phyloP scores from a whole-genome alignment of 2,797 vertebrate genomes.

The Myotis daubentonii region DNA sequence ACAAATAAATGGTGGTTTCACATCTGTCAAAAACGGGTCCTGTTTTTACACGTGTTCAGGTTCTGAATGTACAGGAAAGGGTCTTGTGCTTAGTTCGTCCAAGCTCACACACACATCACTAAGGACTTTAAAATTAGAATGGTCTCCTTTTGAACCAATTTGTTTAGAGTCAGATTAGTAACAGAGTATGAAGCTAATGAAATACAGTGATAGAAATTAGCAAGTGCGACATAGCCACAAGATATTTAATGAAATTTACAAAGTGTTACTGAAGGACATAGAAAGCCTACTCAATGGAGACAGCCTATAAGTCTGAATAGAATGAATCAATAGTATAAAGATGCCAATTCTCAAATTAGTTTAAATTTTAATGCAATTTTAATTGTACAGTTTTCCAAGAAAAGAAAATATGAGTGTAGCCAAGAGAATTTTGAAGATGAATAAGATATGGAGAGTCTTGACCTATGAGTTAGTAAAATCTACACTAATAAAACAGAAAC shows the following conservation, averaged over 20 bases:
- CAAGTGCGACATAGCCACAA: not conserved
- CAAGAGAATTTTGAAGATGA: not conserved
- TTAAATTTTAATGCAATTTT: not conserved
- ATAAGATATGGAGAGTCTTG: not conserved
- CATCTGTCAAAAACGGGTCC: slow-evolving; percentile 80
- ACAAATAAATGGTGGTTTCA: slow-evolving; percentile 72
- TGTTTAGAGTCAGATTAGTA: slow-evolving; percentile 68
- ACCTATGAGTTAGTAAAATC: not conserved
- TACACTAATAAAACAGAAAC: too few relatives aligned
- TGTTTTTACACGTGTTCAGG: slow-evolving; percentile 76
- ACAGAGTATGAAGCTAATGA: slow-evolving; percentile 76
- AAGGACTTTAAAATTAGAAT: slow-evolving; percentile 81
- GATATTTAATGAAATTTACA: not conserved
- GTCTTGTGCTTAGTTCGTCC: slow-evolving; percentile 83
- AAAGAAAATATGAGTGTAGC: not conserved
- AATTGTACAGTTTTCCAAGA: not conserved
- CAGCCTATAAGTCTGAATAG: not conserved
- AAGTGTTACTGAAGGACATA: not conserved
- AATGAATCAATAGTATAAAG: slow-evolving; percentile 15
- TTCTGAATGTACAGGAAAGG: slow-evolving; percentile 83
- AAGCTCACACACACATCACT: slow-evolving; percentile 77
- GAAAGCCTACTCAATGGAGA: not conserved
- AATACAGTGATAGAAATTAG: slow-evolving; percentile 57
- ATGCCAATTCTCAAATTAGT: not conserved
- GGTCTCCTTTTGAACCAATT: slow-evolving; percentile 63